A percentile compares a stretch with the other conserved stretches of the same genome.
phyloP scores from a whole-genome alignment of 2,113 vertebrate species.

The Herpetotheres cachinnans region DNA sequence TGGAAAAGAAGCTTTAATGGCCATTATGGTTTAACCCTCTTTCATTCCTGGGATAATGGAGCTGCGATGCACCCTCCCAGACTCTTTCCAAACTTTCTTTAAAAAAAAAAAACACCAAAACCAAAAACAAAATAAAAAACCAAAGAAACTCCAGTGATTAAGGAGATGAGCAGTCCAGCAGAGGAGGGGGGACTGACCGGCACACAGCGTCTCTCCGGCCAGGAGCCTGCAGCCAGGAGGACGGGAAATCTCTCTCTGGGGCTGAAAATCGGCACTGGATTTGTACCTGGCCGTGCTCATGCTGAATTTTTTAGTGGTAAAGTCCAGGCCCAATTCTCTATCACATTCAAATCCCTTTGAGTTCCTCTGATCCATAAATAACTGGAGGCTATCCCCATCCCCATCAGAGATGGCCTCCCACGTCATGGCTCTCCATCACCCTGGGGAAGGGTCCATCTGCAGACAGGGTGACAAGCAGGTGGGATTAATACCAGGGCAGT shows the following conservation, averaged over 20 bases:
- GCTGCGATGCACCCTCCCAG: not conserved
- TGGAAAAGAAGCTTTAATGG: conserved; percentile 48
- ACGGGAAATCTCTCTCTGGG: fast-evolving
- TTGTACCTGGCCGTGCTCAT: fast-evolving
- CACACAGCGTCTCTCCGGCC: not conserved
- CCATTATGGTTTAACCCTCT: not conserved
- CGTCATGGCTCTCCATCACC: not conserved
- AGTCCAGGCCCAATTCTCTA: not conserved
- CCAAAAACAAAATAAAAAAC: not conserved
- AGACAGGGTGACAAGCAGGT: not conserved
- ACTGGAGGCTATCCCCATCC: not conserved
- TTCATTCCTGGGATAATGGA: conserved; percentile 33
- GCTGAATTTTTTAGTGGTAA: not conserved
- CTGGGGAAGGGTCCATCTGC: not conserved
- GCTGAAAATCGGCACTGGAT: not conserved
- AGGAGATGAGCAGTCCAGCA: not conserved
- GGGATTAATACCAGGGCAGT: not conserved
- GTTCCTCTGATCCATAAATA: not conserved
- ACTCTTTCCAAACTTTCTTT: not conserved
- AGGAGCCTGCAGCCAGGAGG: not conserved
- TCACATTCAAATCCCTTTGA: not conserved
- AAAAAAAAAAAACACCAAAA: not conserved
- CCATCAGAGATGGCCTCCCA: not conserved
- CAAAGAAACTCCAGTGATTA: not conserved
- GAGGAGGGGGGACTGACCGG: not conserved